Evolutionary conservation across 2,797 vertebrate species (phyloP).

Genomic region (Aphelocoma californica): DNA sequence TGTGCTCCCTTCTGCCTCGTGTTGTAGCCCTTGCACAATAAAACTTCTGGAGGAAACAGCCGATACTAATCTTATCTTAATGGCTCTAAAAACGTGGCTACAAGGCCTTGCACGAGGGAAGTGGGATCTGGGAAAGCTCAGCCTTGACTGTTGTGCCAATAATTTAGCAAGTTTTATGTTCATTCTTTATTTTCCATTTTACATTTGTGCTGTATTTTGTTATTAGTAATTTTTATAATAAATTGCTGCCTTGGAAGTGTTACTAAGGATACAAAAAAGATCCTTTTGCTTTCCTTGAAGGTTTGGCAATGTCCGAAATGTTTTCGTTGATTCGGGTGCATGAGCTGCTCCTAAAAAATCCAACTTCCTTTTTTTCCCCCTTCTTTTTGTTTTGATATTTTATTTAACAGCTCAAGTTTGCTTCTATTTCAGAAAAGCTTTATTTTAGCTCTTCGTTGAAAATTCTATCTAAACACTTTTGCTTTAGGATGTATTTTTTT

Average conservation of each 20-base stretch:
- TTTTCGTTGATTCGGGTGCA: neutral
- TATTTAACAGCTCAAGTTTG: constrained; percentile 13
- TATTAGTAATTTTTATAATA: neutral
- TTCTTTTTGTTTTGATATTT: neutral
- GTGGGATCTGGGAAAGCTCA: neutral
- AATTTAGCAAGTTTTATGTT: neutral
- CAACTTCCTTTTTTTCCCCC: neutral
- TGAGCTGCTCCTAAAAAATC: neutral
- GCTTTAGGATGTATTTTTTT: neutral
- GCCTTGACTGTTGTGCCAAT: neutral
- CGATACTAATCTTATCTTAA: neutral
- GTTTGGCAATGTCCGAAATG: neutral
- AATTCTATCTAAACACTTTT: constrained; percentile 15
- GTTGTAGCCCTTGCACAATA: neutral
- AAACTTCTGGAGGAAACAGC: neutral
- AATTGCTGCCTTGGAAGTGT: neutral
- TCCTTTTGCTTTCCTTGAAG: neutral
- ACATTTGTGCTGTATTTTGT: neutral
- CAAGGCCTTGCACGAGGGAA: neutral
- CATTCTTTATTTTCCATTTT: neutral
- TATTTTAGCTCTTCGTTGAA: constrained; percentile 33
- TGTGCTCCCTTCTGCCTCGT: neutral
- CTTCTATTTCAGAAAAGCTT: constrained; percentile 10
- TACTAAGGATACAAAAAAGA: neutral
- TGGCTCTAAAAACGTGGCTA: neutral